Base-by-base conservation (phyloP, 2,797 vertebrate genomes). In the Danionella dracula region DNA sequence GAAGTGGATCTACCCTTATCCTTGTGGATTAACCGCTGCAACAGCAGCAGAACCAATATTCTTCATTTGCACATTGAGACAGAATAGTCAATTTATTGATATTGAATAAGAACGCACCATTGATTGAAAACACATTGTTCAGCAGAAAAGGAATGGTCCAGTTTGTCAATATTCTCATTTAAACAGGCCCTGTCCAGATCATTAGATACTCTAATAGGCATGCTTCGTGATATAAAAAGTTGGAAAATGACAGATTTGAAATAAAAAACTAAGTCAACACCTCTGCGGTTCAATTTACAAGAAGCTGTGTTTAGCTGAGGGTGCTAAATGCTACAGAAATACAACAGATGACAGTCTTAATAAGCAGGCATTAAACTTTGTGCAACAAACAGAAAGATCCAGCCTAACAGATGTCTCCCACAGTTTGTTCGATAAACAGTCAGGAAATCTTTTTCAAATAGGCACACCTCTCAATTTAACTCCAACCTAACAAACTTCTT, bases 81-180 rank as follows among this genome's bases (percentile, higher is more conserved):
- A 46, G 69, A 74, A 68, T 12, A 41, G 60, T 79, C 74, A 40
- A 79, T 82, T 63, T 78, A 75, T 79, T 68, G 76, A 78, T 71
- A 71, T 63, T 60, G 61, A 61, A 72, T 44, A 12, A 32, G 46
- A 66, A 59, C 16, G 5, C 40, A 19, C 8, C 32, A 60, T 46
- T 72, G 61, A 70, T 64, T 29, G 66, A 70, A 66, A 75, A 41
- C 60, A 70, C 67, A 75, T 32, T 58, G 51, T 73, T 76, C 69
- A 62, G 75, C 69, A 68, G 67, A 70, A 77, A 71, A 71, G 74
- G 62, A 32, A 2, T 68, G 65, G 31, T 60, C 65, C 29, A 64
- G 38, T 13, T 75, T 82, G 83, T 84, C 85, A 74, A 88, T 88
- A 88, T 77, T 82, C 78, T 80, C 81, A 75, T 88, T 87, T 76